These are phyloP conservation scores for Podocnemis expansa DNA, from an alignment of 2,113 vertebrate genomes.

Conservation along the genomic window DNA sequence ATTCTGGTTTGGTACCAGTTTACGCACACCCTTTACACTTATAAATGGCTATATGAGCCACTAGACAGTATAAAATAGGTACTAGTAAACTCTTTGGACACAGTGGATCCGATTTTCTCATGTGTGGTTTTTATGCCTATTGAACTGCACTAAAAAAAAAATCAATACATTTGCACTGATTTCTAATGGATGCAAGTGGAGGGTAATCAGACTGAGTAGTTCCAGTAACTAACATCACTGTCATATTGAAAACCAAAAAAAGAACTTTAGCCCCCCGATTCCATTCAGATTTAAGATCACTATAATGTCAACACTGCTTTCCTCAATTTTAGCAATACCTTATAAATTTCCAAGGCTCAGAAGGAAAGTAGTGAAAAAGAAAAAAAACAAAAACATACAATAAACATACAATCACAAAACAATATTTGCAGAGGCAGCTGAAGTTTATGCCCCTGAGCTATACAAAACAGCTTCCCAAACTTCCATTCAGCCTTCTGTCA, in stretches of 20 bases:
- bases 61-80: slow-evolving; percentile 60
- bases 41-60: slow-evolving; percentile 62
- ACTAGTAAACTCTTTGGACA: slow-evolving; percentile 31
- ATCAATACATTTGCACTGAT: slow-evolving; percentile 20
- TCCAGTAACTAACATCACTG: slow-evolving; percentile 30
- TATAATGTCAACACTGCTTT: background rate
- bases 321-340: background rate
- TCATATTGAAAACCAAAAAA: background rate
- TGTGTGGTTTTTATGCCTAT: slow-evolving; percentile 27
- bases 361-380: background rate
- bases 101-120: slow-evolving; percentile 38
- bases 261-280: slow-evolving; percentile 24
- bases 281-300: background rate
- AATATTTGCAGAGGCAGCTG: background rate
- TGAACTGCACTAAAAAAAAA: slow-evolving; percentile 20
- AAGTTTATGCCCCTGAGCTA: background rate
- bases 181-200: slow-evolving; percentile 10
- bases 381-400: background rate
- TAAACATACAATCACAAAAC: background rate
- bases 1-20: background rate
- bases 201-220: background rate
- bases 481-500: background rate
- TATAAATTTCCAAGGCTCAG: background rate
- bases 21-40: slow-evolving; percentile 5
- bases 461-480: background rate